These are phyloP conservation scores for Podarcis muralis DNA, from an alignment of 2,113 vertebrate species.

Conservation along the genomic window DNA sequence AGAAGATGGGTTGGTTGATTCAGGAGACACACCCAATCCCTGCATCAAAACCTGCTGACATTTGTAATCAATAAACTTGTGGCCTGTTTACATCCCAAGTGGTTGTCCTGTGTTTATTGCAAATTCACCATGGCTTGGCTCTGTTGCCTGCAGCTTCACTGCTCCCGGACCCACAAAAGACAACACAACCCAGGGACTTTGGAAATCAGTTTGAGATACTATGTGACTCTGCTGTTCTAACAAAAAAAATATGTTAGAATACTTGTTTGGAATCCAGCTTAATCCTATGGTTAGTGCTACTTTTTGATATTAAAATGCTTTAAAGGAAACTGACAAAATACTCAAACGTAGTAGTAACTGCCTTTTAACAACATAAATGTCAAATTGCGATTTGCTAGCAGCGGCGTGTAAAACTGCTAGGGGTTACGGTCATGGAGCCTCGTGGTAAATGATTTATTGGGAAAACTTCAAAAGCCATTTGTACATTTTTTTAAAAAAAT, in stretches of 20 bases:
- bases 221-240: neutral
- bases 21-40: too few species aligned
- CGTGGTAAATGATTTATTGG: slow-evolving; percentile 6
- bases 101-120: too few species aligned
- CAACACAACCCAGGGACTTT: neutral
- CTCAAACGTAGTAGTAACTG: neutral
- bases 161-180: neutral
- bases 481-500: neutral
- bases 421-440: neutral
- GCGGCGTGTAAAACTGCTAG: neutral
- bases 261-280: neutral
- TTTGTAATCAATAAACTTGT: too few species aligned
- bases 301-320: neutral
- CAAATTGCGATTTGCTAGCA: neutral
- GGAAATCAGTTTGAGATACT: neutral
- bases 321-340: neutral
- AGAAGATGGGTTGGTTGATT: too few species aligned
- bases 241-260: neutral
- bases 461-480: slow-evolving; percentile 19
- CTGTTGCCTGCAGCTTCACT: neutral
- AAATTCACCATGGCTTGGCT: neutral
- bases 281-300: neutral
- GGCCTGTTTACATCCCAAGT: too few species aligned
- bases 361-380: neutral
- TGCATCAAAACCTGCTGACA: too few species aligned